Evolutionary conservation across 2,888 invertebrate genomes (phyloP), one percentile per base, ranked within the genome.

Genomic region (Andrena haemorrhoa): DNA sequence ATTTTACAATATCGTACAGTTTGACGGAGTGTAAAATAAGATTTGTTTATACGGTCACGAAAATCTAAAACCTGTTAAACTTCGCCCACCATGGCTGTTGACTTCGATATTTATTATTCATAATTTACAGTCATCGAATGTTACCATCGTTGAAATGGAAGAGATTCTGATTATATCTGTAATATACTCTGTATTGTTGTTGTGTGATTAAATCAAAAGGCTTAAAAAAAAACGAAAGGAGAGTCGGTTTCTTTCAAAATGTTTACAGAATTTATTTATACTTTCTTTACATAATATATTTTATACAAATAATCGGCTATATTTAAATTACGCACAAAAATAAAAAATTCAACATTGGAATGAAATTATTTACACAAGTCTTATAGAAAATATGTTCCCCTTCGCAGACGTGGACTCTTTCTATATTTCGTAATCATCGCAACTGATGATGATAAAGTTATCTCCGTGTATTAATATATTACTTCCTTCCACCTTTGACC

Each of bases 161-260:
- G 82, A 89, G 89, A 91, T 90, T 91, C 88, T 90, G 86, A 92
- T 91, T 92, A 92, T 92, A 92, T 91, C 91, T 93, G 92, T 93
- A 93, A 92, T 89, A 92, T 93, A 93, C 88, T 91, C 91, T 93
- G 92, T 93, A 93, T 93, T 92, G 92, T 93, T 93, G 93, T 93
- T 93, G 93, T 93, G 93, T 93, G 93, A 93, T 92, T 93, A 92
- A 93, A 92, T 91, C 90, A 88, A 91, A 88, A 90, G 90, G 73
- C 83, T 83, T 83, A 77, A 74, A 74, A 35, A 20, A 23, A 31
- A n/a, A n/a, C n/a, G 35, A n/a, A 8, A 35, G 8, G 31, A 0
- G 10, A 53, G 8, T 41, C 41, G 8, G 20, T 20, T 53, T 35
- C 5, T 8, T 68, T 47, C 26, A 31, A 49, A 75, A 72, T 49